These are phyloP conservation scores for Phyllotis vaccarum DNA, from an alignment of 2,797 vertebrate genomes.

Conservation along the genomic window DNA sequence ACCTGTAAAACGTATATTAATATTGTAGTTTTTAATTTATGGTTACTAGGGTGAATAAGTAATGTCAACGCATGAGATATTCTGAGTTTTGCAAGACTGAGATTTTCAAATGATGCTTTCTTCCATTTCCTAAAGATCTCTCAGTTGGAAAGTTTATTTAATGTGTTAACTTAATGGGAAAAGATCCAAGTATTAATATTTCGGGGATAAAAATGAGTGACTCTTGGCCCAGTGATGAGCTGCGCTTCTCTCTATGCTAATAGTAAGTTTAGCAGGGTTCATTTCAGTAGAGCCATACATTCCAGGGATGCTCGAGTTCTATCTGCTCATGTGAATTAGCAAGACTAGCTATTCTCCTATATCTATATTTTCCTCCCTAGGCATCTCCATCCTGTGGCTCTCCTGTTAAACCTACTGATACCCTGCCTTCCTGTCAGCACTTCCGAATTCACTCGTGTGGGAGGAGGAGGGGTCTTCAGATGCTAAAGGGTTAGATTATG, in stretches of 20 bases:
- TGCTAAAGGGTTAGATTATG: not conserved
- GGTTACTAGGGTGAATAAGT: not conserved
- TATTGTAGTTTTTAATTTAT: not conserved
- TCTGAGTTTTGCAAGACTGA: not conserved
- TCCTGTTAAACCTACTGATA: not conserved
- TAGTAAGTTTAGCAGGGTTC: not conserved
- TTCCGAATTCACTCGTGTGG: not conserved
- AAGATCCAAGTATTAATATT: not conserved
- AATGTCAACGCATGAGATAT: not conserved
- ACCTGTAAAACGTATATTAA: not conserved
- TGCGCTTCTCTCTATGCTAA: not conserved
- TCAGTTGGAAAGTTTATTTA: constrained; percentile 9
- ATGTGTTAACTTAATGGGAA: constrained; percentile 11
- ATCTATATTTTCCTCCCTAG: fast-evolving
- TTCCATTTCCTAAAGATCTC: not conserved
- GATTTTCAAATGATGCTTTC: constrained; percentile 24
- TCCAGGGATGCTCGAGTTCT: not conserved
- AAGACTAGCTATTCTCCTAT: not conserved
- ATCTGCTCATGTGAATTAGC: not conserved
- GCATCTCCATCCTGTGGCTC: too few relatives aligned
- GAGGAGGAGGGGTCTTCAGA: not conserved
- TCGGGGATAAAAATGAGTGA: not conserved
- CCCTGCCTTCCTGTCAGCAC: not conserved
- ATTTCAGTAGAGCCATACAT: not conserved
- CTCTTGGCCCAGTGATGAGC: not conserved